A percentile compares a stretch with the other conserved stretches of the same genome.
These are phyloP conservation scores for Synergus laeviventris DNA, from an alignment of 2,888 invertebrate species.

Conservation along the genomic window DNA sequence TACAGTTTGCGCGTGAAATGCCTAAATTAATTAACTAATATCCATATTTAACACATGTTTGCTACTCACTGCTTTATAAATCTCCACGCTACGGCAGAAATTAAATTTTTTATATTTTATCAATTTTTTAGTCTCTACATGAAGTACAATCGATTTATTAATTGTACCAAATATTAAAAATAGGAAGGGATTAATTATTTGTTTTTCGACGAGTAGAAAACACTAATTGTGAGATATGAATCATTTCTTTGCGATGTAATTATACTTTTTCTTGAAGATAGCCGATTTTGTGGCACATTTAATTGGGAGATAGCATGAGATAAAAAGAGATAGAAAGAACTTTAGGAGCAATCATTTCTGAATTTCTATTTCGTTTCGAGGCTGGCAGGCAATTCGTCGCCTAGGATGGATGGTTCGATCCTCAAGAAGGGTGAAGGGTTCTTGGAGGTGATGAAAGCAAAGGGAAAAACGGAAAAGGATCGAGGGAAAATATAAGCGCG, in stretches of 20 bases:
- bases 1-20: neutral
- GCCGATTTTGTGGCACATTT: neutral
- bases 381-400: constrained; percentile 65
- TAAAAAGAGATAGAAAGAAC: neutral
- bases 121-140: neutral
- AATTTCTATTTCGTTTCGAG: constrained; percentile 58
- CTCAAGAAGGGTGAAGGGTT: constrained; percentile 41
- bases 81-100: neutral
- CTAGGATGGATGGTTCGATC: constrained; percentile 66
- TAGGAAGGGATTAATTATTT: neutral
- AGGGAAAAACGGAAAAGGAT: constrained; percentile 53
- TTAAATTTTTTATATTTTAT: neutral
- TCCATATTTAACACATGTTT: neutral
- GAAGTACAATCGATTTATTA: neutral
- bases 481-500: constrained; percentile 51
- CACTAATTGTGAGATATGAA: neutral
- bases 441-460: constrained; percentile 52
- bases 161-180: neutral
- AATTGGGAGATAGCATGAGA: neutral
- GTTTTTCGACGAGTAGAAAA: neutral
- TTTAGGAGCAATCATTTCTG: constrained; percentile 52
- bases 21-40: constrained; percentile 26
- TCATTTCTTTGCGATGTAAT: neutral
- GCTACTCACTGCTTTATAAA: neutral
- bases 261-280: neutral